Percentiles rank a stretch among this genome's conserved stretches.
These are phyloP conservation scores for Melanotaenia trifasciata DNA, from an alignment of 2,797 vertebrate species.

Conservation along the genomic window DNA sequence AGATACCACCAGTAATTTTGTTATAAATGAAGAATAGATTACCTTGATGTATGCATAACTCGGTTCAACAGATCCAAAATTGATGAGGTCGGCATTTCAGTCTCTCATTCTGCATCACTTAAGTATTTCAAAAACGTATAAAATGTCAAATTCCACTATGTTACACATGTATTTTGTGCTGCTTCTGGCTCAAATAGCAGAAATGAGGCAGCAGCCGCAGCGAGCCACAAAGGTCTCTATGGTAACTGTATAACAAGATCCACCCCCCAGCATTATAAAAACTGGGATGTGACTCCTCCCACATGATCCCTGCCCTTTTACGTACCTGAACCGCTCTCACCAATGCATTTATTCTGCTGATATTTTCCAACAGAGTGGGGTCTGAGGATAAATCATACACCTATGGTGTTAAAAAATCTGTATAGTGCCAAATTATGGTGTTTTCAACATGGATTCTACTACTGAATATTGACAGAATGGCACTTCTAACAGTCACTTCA, in stretches of 20 bases:
- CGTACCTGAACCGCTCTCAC: conserved; percentile 39
- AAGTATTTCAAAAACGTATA: conserved; percentile 11
- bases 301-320: conserved; percentile 36
- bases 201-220: conserved; percentile 37
- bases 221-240: conserved; percentile 72
- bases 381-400: not conserved
- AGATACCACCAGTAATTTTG: too few species aligned
- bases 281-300: conserved; percentile 60
- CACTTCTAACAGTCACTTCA: not conserved
- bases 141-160: conserved; percentile 45
- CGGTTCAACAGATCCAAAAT: conserved; percentile 23
- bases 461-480: not conserved
- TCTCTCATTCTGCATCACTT: not conserved
- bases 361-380: not conserved
- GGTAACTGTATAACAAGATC: conserved; percentile 60
- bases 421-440: not conserved
- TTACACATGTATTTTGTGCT: conserved; percentile 19
- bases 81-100: conserved; percentile 14
- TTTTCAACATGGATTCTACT: conserved; percentile 14
- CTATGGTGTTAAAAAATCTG: not conserved
- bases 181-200: conserved; percentile 47
- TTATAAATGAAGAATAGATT: conserved; percentile 21
- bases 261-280: conserved; percentile 40
- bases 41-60: conserved; percentile 23
- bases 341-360: conserved; percentile 6